These are phyloP conservation scores for Euplagia quadripunctaria DNA, from an alignment of 2,888 invertebrate species.

Conservation along the genomic window DNA sequence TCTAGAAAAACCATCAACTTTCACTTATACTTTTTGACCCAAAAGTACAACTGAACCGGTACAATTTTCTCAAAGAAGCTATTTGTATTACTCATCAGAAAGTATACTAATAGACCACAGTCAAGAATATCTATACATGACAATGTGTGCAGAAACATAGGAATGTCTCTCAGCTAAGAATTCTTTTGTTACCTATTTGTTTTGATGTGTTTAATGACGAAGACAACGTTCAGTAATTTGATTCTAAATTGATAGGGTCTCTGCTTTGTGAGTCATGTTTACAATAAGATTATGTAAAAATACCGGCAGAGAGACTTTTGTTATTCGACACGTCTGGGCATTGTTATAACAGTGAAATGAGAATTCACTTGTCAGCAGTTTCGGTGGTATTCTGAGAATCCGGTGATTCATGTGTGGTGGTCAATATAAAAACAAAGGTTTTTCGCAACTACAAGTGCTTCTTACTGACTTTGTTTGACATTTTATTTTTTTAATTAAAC, in stretches of 20 bases:
- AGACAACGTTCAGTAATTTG: conserved; percentile 36
- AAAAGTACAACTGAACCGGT: not conserved
- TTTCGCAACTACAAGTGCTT: conserved; percentile 16
- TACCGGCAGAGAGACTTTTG: conserved; percentile 27
- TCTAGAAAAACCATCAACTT: not conserved
- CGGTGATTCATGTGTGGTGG: conserved; percentile 38
- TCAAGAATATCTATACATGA: conserved; percentile 1
- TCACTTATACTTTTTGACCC: not conserved
- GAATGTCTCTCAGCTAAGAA: conserved; percentile 24
- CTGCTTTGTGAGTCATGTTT: conserved; percentile 33
- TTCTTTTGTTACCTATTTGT: conserved; percentile 13
- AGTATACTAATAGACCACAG: conserved; percentile 1
- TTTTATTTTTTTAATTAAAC: too few species aligned
- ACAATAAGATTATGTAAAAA: conserved; percentile 16
- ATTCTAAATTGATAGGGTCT: conserved; percentile 8
- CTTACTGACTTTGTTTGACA: not conserved
- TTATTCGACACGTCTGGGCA: conserved; percentile 36
- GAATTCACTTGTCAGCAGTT: conserved; percentile 20
- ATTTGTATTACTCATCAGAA: conserved; percentile 1
- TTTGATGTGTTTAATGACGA: conserved; percentile 20
- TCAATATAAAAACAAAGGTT: conserved; percentile 34
- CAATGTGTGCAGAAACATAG: conserved; percentile 26
- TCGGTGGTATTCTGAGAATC: conserved; percentile 35
- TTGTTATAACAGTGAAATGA: conserved; percentile 25
- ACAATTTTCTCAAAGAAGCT: not conserved